Evolutionary conservation across 2,888 invertebrate species (phyloP).

Genomic region (Siphlonurus alternatus): DNA sequence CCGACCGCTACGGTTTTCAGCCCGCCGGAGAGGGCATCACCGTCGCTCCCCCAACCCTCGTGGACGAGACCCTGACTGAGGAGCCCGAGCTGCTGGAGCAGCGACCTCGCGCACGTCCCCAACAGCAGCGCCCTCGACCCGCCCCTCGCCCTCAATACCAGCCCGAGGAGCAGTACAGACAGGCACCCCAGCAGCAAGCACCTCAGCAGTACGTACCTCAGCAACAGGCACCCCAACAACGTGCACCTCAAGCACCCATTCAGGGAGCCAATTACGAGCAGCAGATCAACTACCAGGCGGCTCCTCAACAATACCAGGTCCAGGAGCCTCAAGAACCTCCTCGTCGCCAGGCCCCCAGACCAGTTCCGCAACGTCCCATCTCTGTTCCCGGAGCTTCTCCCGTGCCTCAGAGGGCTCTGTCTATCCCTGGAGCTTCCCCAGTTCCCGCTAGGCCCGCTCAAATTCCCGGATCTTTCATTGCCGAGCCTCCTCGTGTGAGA

Average conservation of each 20-base stretch:
- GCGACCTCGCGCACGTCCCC: not conserved
- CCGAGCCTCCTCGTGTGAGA: conserved; percentile 19
- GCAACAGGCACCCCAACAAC: conserved; percentile 14
- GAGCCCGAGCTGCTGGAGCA: conserved; percentile 11
- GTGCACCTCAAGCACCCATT: not conserved
- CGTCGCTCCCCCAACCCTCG: conserved; percentile 36
- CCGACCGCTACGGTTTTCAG: conserved; percentile 74
- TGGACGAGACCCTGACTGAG: conserved; percentile 25
- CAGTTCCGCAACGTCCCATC: conserved; percentile 16
- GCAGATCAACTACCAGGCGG: conserved; percentile 16
- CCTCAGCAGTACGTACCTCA: conserved; percentile 17
- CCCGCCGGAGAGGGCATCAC: conserved; percentile 76
- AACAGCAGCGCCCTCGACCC: conserved; percentile 15
- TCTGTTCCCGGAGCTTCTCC: conserved; percentile 11
- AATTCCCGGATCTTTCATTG: conserved; percentile 19
- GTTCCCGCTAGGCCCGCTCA: conserved; percentile 9
- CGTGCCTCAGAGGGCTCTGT: not conserved
- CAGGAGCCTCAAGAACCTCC: not conserved
- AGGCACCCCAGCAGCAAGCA: conserved; percentile 11
- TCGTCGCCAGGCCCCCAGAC: conserved; percentile 6
- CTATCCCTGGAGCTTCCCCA: conserved; percentile 1
- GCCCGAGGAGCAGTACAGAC: conserved; percentile 16
- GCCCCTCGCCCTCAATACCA: conserved; percentile 10
- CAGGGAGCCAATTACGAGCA: conserved; percentile 19
- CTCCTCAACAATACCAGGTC: conserved; percentile 10